Evolutionary conservation across 30 jellyfish, hydroid and myxozoan species (phyloP).

Genomic region (Mastigias papua): DNA sequence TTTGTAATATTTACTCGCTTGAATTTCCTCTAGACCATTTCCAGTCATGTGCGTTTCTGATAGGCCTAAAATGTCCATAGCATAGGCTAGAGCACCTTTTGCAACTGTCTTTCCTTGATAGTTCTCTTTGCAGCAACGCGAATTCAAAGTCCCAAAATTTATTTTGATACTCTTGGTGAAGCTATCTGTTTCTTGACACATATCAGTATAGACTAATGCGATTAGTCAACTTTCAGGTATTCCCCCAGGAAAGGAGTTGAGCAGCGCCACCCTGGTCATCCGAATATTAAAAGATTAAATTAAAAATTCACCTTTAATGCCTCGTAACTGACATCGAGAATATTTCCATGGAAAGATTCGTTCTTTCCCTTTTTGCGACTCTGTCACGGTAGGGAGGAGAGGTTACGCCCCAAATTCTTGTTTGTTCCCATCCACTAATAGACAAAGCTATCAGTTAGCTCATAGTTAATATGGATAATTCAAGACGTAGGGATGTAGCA

Average conservation of each 20-base stretch:
- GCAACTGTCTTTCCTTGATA: constrained; percentile 34
- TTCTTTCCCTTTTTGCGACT: too few species aligned
- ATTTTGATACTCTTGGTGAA: constrained; percentile 15
- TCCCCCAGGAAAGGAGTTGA: constrained; percentile 39
- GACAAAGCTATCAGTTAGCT: too few species aligned
- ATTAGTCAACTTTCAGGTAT: constrained; percentile 34
- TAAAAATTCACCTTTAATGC: too few species aligned
- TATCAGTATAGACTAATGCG: not conserved
- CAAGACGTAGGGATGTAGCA: too few species aligned
- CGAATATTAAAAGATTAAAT: too few species aligned
- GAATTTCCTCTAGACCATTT: constrained; percentile 28
- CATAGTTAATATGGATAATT: too few species aligned
- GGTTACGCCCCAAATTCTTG: too few species aligned
- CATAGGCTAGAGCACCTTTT: constrained; percentile 25
- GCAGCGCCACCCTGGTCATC: constrained; percentile 47
- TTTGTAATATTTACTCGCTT: not conserved
- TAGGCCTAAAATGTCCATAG: constrained; percentile 38
- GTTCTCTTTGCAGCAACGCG: constrained; percentile 54
- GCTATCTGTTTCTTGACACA: constrained; percentile 31
- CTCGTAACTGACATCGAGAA: too few species aligned
- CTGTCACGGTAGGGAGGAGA: too few species aligned
- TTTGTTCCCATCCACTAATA: too few species aligned
- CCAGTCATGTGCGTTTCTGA: constrained; percentile 36
- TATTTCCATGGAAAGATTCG: too few species aligned
- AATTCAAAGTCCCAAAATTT: constrained; percentile 37